Evolutionary conservation across 2,797 vertebrate genomes (phyloP).

Genomic region (Acridotheres tristis): DNA sequence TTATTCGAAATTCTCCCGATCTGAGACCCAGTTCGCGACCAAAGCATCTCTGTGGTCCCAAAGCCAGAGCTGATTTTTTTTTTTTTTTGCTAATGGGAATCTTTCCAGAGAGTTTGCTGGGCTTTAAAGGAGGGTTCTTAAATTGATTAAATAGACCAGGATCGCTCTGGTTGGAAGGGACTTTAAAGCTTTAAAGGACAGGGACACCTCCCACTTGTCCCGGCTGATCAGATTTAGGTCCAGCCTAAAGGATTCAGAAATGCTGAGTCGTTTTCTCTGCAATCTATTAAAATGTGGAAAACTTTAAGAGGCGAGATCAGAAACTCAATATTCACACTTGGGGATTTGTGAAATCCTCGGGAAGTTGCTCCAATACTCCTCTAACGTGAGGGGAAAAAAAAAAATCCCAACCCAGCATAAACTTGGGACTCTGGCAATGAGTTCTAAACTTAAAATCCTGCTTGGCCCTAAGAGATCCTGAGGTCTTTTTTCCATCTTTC

Average conservation of each 20-base stretch:
- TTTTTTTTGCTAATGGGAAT: background rate
- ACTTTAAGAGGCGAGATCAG: background rate
- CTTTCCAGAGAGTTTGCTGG: background rate
- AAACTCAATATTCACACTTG: background rate
- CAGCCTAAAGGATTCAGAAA: background rate
- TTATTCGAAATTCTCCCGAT: background rate
- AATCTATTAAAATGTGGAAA: background rate
- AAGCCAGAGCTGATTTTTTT: background rate
- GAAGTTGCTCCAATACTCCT: background rate
- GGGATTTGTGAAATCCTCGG: background rate
- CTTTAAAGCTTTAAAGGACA: background rate
- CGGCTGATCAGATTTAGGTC: too few relatives aligned
- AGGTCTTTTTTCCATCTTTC: background rate
- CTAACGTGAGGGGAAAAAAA: background rate
- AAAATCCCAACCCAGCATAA: background rate
- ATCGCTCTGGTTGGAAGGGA: background rate
- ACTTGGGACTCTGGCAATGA: fast-evolving
- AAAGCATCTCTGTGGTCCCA: fast-evolving
- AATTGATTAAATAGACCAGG: background rate
- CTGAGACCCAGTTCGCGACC: fast-evolving
- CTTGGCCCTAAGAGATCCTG: background rate
- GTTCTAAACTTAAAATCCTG: background rate
- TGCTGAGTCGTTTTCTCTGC: fast-evolving
- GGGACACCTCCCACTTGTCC: background rate
- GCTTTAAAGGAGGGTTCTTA: background rate